These are phyloP conservation scores for Numenius arquata DNA, from an alignment of 2,113 vertebrate species.

Conservation along the genomic window DNA sequence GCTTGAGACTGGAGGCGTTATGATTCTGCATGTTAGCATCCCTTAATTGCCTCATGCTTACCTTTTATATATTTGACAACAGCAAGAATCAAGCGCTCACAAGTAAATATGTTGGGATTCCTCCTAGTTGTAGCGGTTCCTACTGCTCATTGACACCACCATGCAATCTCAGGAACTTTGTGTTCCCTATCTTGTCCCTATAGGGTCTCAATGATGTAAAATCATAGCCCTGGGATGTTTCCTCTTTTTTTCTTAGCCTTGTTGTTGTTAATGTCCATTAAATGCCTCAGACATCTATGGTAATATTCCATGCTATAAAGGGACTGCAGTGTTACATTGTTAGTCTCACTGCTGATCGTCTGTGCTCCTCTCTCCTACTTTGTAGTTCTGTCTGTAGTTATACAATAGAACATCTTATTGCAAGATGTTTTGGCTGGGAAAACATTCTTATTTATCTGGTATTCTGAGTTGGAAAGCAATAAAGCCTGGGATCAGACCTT, in stretches of 20 bases:
- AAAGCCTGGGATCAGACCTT: not conserved
- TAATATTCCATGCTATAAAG: not conserved
- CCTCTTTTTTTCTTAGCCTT: not conserved
- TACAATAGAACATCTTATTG: not conserved
- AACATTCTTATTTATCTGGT: not conserved
- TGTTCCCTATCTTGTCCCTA: not conserved
- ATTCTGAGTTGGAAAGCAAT: not conserved
- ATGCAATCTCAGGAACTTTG: not conserved
- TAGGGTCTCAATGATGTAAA: not conserved
- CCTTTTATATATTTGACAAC: not conserved
- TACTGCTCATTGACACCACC: not conserved
- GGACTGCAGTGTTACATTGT: not conserved
- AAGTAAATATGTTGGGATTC: not conserved
- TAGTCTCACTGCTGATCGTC: not conserved
- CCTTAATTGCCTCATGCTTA: not conserved
- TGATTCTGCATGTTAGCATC: not conserved
- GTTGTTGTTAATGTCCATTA: not conserved
- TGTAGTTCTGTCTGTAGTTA: not conserved
- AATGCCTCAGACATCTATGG: not conserved
- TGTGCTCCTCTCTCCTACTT: not conserved
- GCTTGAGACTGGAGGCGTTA: not conserved
- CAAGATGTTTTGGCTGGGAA: conserved; percentile 12
- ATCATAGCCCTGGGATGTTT: not conserved
- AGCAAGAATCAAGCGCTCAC: not conserved
- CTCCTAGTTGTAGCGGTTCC: not conserved